Percentiles rank a stretch among this genome's conserved stretches.
Conservation (phyloP, 2,797 vertebrate genomes). For the Potorous gilbertii region DNA sequence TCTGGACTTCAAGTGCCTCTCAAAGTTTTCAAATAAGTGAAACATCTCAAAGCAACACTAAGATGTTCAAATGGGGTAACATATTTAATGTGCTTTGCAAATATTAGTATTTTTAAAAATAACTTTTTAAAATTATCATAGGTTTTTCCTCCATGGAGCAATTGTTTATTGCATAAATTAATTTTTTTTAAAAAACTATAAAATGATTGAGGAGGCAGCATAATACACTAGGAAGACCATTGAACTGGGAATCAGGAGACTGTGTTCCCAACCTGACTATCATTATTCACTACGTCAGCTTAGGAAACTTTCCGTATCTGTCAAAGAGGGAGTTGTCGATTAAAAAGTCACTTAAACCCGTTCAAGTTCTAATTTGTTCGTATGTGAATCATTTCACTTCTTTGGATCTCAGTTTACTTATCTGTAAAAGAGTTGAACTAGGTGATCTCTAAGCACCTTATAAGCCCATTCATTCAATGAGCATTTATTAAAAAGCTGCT, state of each 20-base stretch:
- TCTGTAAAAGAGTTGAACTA: neutral
- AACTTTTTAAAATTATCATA: neutral
- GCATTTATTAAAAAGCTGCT: neutral
- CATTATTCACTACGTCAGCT: neutral
- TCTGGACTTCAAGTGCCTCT: conserved; percentile 9
- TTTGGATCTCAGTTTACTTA: neutral
- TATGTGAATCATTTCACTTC: neutral
- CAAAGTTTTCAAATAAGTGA: neutral
- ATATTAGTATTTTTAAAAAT: neutral
- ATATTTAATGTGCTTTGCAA: neutral
- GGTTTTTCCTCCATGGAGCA: neutral
- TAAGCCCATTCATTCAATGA: neutral
- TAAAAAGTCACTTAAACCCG: neutral
- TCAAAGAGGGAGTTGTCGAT: neutral
- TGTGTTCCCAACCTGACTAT: neutral
- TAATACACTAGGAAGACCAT: neutral
- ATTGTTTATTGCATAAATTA: neutral
- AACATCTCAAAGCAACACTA: neutral
- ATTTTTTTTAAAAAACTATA: neutral
- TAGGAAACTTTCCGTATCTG: neutral
- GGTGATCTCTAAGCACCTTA: neutral
- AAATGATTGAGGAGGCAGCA: neutral
- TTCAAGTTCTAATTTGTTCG: neutral
- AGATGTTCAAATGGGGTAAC: neutral
- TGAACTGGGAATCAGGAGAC: neutral